These are phyloP conservation scores for Trinectes maculatus DNA, from an alignment of 2,113 vertebrate species.

Conservation along the genomic window DNA sequence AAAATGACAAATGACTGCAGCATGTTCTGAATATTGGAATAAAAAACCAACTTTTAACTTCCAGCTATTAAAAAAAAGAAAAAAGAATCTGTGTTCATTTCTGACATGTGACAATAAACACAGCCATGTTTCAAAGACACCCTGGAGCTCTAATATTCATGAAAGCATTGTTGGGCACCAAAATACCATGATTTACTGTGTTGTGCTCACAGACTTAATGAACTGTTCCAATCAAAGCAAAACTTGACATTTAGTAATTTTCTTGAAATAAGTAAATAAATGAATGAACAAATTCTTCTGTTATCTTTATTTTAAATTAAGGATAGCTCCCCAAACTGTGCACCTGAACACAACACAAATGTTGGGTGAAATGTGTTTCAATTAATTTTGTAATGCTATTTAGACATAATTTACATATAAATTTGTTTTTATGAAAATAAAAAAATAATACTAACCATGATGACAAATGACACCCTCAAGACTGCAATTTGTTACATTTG, in stretches of 20 bases:
- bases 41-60: constrained; percentile 25
- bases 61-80: constrained; percentile 6
- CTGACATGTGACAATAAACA: constrained; percentile 85
- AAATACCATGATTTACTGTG: constrained; percentile 54
- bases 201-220: constrained; percentile 67
- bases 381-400: constrained; percentile 87
- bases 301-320: constrained; percentile 63
- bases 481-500: constrained; percentile 87
- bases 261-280: constrained; percentile 60
- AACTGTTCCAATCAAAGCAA: constrained; percentile 66
- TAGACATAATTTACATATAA: constrained; percentile 93
- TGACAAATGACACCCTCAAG: constrained; percentile 88
- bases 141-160: constrained; percentile 84
- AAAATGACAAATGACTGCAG: constrained; percentile 40
- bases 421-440: constrained; percentile 83
- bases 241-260: constrained; percentile 78
- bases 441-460: constrained; percentile 74
- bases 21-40: constrained; percentile 1
- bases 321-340: constrained; percentile 70
- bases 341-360: constrained; percentile 54
- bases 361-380: constrained; percentile 53
- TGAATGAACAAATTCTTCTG: constrained; percentile 54
- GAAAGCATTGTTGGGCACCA: constrained; percentile 72
- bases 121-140: constrained; percentile 84
- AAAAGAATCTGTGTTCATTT: constrained; percentile 51